Evolutionary conservation across 2,888 invertebrate species (phyloP).

Genomic region (Acrobasis consociella): DNA sequence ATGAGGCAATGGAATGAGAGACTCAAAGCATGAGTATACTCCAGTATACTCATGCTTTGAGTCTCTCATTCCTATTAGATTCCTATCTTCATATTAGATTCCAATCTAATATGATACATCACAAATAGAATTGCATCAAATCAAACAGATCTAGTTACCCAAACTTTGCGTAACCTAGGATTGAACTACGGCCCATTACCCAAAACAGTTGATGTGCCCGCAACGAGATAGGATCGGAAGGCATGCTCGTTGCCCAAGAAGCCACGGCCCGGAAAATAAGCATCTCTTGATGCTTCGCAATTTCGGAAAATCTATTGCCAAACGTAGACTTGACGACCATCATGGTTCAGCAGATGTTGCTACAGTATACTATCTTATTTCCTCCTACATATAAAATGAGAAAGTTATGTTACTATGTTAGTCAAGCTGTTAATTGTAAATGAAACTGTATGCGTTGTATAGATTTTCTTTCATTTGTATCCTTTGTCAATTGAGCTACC

Average conservation of each 20-base stretch:
- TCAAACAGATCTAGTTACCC: constrained; percentile 3
- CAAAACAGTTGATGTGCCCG: constrained; percentile 16
- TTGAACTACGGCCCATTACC: constrained; percentile 10
- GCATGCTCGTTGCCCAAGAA: constrained; percentile 34
- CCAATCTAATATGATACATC: too few species aligned
- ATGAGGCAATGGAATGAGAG: too few species aligned
- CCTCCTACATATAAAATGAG: too few species aligned
- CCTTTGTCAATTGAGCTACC: too few species aligned
- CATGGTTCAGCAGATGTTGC: not conserved
- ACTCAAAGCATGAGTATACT: too few species aligned
- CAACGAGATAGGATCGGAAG: constrained; percentile 21
- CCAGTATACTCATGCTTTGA: too few species aligned
- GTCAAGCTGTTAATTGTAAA: too few species aligned
- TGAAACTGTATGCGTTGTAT: too few species aligned
- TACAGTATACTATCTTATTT: not conserved
- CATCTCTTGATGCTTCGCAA: constrained; percentile 21
- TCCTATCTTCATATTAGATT: too few species aligned
- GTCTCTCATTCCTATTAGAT: too few species aligned
- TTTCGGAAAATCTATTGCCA: constrained; percentile 15
- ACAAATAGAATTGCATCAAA: not conserved
- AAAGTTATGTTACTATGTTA: too few species aligned
- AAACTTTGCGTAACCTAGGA: constrained; percentile 6
- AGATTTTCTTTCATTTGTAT: too few species aligned
- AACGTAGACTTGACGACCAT: not conserved
- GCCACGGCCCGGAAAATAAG: constrained; percentile 49